Conservation (phyloP, 2,797 vertebrate species). For the Momotus momota region DNA sequence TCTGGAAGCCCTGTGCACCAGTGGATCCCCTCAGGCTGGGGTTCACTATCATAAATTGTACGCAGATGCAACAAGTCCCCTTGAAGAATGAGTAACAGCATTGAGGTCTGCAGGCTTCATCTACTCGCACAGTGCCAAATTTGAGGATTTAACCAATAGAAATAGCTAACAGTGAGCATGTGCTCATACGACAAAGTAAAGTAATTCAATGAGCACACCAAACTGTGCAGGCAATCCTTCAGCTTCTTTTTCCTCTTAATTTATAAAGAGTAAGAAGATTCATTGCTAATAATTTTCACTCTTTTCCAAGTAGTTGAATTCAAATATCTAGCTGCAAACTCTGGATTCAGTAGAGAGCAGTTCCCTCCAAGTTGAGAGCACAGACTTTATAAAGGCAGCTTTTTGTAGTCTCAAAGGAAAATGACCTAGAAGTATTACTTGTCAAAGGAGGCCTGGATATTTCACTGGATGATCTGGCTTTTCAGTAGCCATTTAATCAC, state of each 20-base stretch:
- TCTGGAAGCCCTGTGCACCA: not conserved
- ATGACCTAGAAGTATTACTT: not conserved
- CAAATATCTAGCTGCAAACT: not conserved
- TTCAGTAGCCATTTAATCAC: not conserved
- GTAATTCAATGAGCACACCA: not conserved
- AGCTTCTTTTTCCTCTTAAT: not conserved
- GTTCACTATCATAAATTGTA: not conserved
- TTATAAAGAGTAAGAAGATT: not conserved
- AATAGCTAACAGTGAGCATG: not conserved
- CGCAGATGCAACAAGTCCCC: not conserved
- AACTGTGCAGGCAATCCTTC: not conserved
- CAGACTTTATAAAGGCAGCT: not conserved
- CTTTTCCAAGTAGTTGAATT: not conserved
- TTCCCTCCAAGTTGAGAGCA: not conserved
- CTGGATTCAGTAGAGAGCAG: not conserved
- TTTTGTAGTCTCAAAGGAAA: not conserved
- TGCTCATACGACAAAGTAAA: not conserved
- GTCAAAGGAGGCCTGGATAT: not conserved
- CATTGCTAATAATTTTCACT: not conserved
- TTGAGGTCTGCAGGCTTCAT: not conserved
- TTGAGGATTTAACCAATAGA: not conserved
- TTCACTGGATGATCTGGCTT: not conserved
- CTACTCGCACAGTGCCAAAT: not conserved
- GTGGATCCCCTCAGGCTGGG: not conserved
- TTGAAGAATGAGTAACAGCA: not conserved